Conservation (phyloP, 1,140 invertebrate species). For the Ericerus pela region DNA sequence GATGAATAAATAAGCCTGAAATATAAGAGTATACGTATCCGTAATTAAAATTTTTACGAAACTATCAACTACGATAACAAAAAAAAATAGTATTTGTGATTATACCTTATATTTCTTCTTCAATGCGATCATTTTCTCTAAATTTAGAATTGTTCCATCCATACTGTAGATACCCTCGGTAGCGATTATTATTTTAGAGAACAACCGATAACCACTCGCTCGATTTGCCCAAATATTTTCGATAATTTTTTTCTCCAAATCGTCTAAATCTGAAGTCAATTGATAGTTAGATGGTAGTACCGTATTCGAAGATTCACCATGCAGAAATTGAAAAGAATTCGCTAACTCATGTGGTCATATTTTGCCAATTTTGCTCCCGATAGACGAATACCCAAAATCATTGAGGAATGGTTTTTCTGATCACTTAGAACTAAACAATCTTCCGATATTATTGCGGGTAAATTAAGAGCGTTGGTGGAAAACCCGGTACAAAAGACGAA, state of each 20-base stretch:
- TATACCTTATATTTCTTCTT: slow-evolving; percentile 83
- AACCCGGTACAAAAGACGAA: slow-evolving; percentile 98
- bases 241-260: slow-evolving; percentile 67
- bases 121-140: slow-evolving; percentile 74
- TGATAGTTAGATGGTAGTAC: neutral
- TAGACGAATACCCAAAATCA: slow-evolving; percentile 81
- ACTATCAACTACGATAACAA: neutral
- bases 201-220: slow-evolving; percentile 56
- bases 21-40: slow-evolving; percentile 14
- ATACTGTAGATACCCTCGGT: slow-evolving; percentile 96
- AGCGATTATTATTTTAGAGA: slow-evolving; percentile 87
- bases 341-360: slow-evolving; percentile 71
- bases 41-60: too few species aligned
- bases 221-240: slow-evolving; percentile 68
- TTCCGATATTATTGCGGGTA: slow-evolving; percentile 68
- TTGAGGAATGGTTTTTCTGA: slow-evolving; percentile 91
- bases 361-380: slow-evolving; percentile 73
- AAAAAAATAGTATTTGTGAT: neutral
- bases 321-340: neutral
- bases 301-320: neutral
- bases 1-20: slow-evolving; percentile 73
- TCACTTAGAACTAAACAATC: slow-evolving; percentile 86
- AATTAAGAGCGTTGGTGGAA: slow-evolving; percentile 89
- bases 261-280: slow-evolving; percentile 50
- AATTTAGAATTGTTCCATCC: slow-evolving; percentile 87